A percentile compares a stretch with the other conserved stretches of the same genome.
Conservation (phyloP, 2,797 vertebrate genomes). For the Falco berigora region DNA sequence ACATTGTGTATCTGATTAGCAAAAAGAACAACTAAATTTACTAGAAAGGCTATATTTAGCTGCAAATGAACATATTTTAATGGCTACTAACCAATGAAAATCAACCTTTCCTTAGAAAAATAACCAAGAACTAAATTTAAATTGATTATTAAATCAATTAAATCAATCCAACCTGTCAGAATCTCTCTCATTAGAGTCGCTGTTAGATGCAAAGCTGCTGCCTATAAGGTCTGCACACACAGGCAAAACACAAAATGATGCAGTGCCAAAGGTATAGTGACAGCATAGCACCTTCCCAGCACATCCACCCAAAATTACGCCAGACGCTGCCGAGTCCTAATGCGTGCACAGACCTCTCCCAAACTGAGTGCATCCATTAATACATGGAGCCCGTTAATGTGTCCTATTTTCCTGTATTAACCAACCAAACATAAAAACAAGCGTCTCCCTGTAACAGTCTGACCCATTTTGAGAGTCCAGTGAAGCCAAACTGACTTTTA, state of each 20-base stretch:
- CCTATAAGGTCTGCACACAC: background rate
- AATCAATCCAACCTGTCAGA: slow-evolving; percentile 24
- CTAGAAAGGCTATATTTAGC: background rate
- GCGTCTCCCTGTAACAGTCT: background rate
- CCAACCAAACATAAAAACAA: background rate
- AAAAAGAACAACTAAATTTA: background rate
- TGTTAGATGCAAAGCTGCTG: background rate
- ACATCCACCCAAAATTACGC: background rate
- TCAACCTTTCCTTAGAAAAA: slow-evolving; percentile 30
- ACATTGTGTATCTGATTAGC: background rate
- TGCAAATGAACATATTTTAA: slow-evolving; percentile 23
- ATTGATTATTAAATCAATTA: slow-evolving; percentile 45
- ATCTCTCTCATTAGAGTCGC: background rate
- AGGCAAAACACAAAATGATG: background rate
- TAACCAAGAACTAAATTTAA: slow-evolving; percentile 24
- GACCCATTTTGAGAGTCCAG: background rate
- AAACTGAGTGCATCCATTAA: background rate
- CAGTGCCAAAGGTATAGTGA: background rate
- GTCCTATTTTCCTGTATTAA: background rate
- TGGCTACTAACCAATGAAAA: slow-evolving; percentile 6
- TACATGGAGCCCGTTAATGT: background rate
- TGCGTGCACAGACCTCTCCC: background rate
- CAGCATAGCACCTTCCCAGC: background rate
- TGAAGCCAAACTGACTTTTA: background rate
- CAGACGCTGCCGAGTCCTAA: background rate